A percentile compares a stretch with the other conserved stretches of the same genome.
phyloP scores from a whole-genome alignment of 2,113 vertebrate species.

The Aramus guarauna region DNA sequence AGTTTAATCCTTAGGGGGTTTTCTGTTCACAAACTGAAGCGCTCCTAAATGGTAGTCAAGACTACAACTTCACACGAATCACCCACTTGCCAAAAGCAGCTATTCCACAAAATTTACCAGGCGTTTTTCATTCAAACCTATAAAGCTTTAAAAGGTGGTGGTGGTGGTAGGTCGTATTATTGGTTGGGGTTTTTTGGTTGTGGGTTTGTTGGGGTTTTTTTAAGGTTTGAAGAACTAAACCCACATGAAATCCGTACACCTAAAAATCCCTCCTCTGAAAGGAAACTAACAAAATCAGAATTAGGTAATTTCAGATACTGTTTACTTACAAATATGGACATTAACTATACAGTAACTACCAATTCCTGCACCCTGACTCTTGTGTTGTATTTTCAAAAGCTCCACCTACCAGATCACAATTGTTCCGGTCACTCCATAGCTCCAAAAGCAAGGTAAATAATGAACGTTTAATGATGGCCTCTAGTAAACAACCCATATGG shows the following conservation, averaged over 20 bases:
- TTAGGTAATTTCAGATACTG: neutral
- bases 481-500: neutral
- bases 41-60: neutral
- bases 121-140: neutral
- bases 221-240: neutral
- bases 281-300: neutral
- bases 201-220: neutral
- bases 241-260: neutral
- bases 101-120: neutral
- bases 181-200: neutral
- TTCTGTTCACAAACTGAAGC: neutral
- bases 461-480: neutral
- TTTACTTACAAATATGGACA: neutral
- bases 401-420: neutral
- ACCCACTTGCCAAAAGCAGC: neutral
- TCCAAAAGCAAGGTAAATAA: neutral
- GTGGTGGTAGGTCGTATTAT: too few species aligned
- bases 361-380: neutral
- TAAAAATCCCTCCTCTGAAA: neutral
- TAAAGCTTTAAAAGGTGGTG: neutral
- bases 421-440: neutral
- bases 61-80: neutral
- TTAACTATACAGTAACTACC: neutral
- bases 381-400: neutral
- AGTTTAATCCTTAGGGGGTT: neutral